Evolutionary conservation across 2,797 vertebrate genomes (phyloP).

Genomic region (Rhinoraja longicauda): DNA sequence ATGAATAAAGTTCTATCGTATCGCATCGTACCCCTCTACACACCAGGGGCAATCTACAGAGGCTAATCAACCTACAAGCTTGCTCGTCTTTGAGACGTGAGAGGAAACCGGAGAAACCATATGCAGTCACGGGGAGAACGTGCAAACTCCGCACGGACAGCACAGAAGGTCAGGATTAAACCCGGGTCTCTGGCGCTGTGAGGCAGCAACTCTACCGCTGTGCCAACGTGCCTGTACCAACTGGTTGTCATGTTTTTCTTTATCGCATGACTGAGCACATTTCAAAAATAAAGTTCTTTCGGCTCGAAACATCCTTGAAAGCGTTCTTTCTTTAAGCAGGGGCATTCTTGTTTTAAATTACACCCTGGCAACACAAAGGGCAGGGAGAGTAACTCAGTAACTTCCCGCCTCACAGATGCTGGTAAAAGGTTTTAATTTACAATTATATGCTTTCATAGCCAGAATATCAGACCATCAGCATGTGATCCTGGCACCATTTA

Average conservation of each 20-base stretch:
- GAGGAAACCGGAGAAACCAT: too few species aligned
- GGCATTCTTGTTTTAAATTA: not conserved
- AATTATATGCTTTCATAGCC: conserved; percentile 23
- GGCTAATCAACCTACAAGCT: too few species aligned
- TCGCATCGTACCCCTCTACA: too few species aligned
- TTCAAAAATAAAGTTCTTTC: not conserved
- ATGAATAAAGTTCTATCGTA: too few species aligned
- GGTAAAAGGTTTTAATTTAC: not conserved
- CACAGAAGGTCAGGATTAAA: too few species aligned
- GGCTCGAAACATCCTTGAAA: not conserved
- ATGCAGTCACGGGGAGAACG: too few species aligned
- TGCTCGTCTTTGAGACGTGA: too few species aligned
- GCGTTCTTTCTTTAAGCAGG: not conserved
- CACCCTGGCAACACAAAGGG: not conserved
- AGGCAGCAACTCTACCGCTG: too few species aligned
- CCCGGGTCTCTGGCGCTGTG: too few species aligned
- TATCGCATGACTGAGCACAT: not conserved
- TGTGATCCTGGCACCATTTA: not conserved
- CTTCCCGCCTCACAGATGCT: not conserved
- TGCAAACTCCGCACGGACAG: too few species aligned
- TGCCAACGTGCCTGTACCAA: too few species aligned
- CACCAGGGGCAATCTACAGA: too few species aligned
- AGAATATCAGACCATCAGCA: not conserved
- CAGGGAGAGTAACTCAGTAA: not conserved
- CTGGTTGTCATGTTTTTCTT: not conserved